Evolutionary conservation across 2,888 invertebrate species (phyloP), one percentile per base, ranked within the genome.

Genomic region (Amblyjoppa fuscipennis): DNA sequence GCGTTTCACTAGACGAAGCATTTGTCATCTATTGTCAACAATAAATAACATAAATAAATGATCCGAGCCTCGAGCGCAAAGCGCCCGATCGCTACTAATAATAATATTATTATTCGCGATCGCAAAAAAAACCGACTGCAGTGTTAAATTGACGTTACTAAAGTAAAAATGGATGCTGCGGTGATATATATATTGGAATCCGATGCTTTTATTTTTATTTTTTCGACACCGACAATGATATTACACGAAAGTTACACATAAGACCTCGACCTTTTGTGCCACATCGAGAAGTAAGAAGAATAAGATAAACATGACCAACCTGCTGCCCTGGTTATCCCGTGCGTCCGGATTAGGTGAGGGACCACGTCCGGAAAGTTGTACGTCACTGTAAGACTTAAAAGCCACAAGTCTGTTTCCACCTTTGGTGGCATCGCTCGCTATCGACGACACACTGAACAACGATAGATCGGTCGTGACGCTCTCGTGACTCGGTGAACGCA

Each of bases 401-500:
- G 94, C 94, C 20, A 95, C 93, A 68, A 96, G 92, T 85, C 94
- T 91, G 76, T 92, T 93, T 20, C 91, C 91, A 25, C 94, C 94
- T 83, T 95, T 94, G 13, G 93, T 93, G 16, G 93, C 93, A 80
- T 96, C 95, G 20, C 96, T 95, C 7, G 96, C 96, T 85, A 96
- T 96, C 0, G 97, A 97, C 1, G 97, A 97, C 25, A 97, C 96
- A 83, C 97, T 97, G 94, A 97, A 97, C 83, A 97, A 94, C 0
- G 97, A 97, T 76, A 98, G 94, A 94, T 98, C 97, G 0, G 97
- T 98, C 16, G 97, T 97, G 89, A 98, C 97, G 25, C 97, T 97
- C 94, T 98, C 98, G 94, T 97, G 97, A 25, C 97, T 97, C 5
- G 97, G 97, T 1, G 97, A 97, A 75, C 97, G 95, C 86, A 96